These are phyloP conservation scores for Drosophila gaucha DNA, from an alignment of 2,888 invertebrate genomes.

Conservation along the genomic window DNA sequence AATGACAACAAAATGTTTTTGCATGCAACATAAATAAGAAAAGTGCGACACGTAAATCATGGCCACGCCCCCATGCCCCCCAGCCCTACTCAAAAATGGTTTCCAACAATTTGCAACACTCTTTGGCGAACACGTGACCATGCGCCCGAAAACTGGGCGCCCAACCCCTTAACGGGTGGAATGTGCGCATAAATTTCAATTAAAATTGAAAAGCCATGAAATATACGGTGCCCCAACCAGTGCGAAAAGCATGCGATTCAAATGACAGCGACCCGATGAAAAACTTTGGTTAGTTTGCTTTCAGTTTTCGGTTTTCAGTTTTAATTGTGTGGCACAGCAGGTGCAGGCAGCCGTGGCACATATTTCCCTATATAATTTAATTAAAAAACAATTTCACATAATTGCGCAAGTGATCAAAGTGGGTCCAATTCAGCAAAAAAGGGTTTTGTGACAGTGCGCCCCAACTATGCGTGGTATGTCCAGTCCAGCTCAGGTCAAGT, in stretches of 20 bases:
- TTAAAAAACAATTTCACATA: conserved; percentile 68
- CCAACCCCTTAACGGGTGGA: conserved; percentile 41
- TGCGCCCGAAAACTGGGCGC: conserved; percentile 3
- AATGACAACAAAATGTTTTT: conserved; percentile 62
- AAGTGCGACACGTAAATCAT: conserved; percentile 72
- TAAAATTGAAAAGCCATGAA: conserved; percentile 80
- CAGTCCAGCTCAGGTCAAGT: neutral
- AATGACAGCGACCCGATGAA: conserved; percentile 30
- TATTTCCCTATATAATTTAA: conserved; percentile 59
- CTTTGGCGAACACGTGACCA: conserved; percentile 73
- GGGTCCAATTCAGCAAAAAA: conserved; percentile 6
- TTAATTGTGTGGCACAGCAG: conserved; percentile 71
- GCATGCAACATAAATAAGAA: conserved; percentile 62
- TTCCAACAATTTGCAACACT: conserved; percentile 58
- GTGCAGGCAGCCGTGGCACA: conserved; percentile 59
- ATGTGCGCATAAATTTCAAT: conserved; percentile 76
- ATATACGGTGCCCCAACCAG: conserved; percentile 43
- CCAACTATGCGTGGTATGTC: conserved; percentile 26
- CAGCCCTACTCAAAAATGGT: too few species aligned
- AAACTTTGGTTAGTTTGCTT: conserved; percentile 54
- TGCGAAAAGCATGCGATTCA: conserved; percentile 5
- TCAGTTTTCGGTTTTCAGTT: conserved; percentile 30
- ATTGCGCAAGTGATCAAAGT: conserved; percentile 53
- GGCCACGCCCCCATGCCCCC: conserved; percentile 12
- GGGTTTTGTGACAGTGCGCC: conserved; percentile 28